Evolutionary conservation across 2,797 vertebrate genomes (phyloP).

Genomic region (Melanogrammus aeglefinus): DNA sequence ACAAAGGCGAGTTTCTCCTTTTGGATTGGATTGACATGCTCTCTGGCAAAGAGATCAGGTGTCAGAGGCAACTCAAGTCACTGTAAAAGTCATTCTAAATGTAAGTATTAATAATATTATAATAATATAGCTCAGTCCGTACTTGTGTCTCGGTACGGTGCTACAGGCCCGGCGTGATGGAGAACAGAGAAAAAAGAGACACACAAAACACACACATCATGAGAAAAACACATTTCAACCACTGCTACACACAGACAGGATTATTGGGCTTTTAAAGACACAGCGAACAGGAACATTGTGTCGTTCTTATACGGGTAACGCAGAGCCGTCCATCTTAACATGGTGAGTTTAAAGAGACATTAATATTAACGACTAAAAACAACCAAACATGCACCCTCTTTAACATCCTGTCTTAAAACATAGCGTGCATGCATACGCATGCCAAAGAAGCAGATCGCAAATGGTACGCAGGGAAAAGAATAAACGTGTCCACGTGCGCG

Average conservation of each 20-base stretch:
- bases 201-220: conserved; percentile 66
- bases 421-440: background rate
- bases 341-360: conserved; percentile 15
- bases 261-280: conserved; percentile 27
- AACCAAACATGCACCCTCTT: conserved; percentile 7
- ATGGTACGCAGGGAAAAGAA: conserved; percentile 14
- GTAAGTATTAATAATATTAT: conserved; percentile 30
- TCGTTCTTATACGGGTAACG: conserved; percentile 19
- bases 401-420: conserved; percentile 21
- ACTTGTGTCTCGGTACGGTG: conserved; percentile 99
- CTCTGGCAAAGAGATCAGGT: conserved; percentile 23
- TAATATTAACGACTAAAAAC: conserved; percentile 17
- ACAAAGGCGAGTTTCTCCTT: conserved; percentile 29
- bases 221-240: conserved; percentile 74
- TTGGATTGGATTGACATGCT: conserved; percentile 25
- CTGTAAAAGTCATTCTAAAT: conserved; percentile 78
- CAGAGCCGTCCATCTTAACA: too few relatives aligned
- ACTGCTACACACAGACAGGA: conserved; percentile 32
- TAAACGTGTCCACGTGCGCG: conserved; percentile 14
- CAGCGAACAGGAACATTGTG: conserved; percentile 1
- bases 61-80: conserved; percentile 73
- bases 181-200: conserved; percentile 81
- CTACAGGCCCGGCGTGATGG: conserved; percentile 94
- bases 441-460: conserved; percentile 23
- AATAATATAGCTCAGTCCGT: conserved; percentile 85